Evolutionary conservation across 2,113 vertebrate species (phyloP), one percentile per base, ranked within the genome.

Genomic region (Gobio gobio): DNA sequence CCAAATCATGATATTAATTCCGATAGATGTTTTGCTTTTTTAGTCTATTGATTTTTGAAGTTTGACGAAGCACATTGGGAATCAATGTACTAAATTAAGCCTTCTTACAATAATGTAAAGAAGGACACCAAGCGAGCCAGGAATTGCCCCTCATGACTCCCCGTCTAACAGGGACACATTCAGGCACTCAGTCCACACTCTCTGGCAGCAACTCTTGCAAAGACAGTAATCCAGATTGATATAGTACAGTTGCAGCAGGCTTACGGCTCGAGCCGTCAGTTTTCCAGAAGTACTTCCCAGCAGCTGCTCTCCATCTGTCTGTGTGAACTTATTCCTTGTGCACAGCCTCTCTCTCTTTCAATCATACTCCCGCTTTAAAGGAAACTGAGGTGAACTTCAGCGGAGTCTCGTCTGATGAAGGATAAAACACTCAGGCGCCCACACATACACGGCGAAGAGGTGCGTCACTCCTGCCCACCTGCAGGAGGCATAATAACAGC

Each of bases 201-300:
- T 33, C 61, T 80, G 45, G 45, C 61, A 54, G 10, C 45, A 47
- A 33, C 43, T 81, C 43, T 24, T 29, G 78, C 43, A 81, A 81
- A 68, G 79, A 64, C 54, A 64, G 79, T 81, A 81, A 81, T 81
- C 79, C 26, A 81, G 79, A 81, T 68, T 81, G 79, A 81, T 81
- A 51, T 81, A 81, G 61, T 51, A n/a, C 61, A 68, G 79, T 81
- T 81, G 61, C 79, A 68, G 61, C 18, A 29, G 61, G 24, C 63
- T 81, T 81, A 81, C 79, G 10, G 79, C 79, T 81, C 61, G 45
- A 54, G 61, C 45, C 59, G 45, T 66, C 58, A 85, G 75, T 78
- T 56, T 64, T 78, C 74, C 74, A 85, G 83, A 85, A 68, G 83
- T 64, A 78, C 74, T 81, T 78, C 83, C 58, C 49, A 78, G 74